These are phyloP conservation scores for Ganaspis sp. DNA, from an alignment of 1,140 invertebrate genomes.

Conservation along the genomic window DNA sequence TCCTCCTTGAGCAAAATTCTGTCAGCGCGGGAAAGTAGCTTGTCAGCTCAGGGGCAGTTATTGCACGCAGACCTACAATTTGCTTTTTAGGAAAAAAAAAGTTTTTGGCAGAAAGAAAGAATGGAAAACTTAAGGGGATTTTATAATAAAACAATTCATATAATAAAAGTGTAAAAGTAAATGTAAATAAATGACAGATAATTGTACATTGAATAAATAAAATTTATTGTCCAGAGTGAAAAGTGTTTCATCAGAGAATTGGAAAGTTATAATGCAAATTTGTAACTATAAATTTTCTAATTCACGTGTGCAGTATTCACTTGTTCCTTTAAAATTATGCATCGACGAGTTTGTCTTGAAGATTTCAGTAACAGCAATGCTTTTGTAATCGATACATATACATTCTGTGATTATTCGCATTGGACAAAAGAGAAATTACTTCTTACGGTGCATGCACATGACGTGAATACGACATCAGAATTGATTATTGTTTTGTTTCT, in stretches of 20 bases:
- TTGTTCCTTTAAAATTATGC: background rate
- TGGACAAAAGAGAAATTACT: conserved; percentile 41
- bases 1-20: too few species aligned
- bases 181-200: background rate
- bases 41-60: too few species aligned
- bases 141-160: too few species aligned
- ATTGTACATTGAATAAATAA: too few species aligned
- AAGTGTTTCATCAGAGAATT: background rate
- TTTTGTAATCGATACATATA: background rate
- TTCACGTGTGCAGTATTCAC: background rate
- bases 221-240: background rate
- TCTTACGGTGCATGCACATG: conserved; percentile 33
- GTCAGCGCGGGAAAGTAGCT: too few species aligned
- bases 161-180: too few species aligned
- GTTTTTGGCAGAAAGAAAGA: too few species aligned
- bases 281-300: background rate
- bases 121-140: too few species aligned
- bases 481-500: background rate
- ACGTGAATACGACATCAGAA: conserved; percentile 23
- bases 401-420: conserved; percentile 2
- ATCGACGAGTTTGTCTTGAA: background rate
- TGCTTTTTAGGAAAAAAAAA: too few species aligned
- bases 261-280: conserved; percentile 1
- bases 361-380: background rate
- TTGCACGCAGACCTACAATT: too few species aligned